Base-by-base conservation (phyloP, 2,888 invertebrate genomes). In the Reticulitermes lucifugus region DNA sequence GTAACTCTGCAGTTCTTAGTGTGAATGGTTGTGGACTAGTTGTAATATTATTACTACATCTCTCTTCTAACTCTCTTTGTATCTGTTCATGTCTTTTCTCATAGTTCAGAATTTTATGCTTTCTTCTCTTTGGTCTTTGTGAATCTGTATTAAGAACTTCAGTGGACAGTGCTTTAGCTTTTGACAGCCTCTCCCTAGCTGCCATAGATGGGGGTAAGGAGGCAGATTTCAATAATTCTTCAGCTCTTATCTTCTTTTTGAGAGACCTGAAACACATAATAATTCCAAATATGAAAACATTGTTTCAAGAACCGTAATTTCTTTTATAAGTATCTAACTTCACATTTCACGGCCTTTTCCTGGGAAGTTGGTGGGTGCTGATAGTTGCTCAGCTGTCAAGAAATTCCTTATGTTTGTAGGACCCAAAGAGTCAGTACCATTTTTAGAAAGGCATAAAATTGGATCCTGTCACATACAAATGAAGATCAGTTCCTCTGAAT, bases 121-220 rank as follows among this genome's bases (percentile, higher is more conserved):
- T 84, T 35, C 70, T 75, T 55, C 85, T 81, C 43, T 70, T 70
- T 43, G 35, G 25, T 25, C 55, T 73, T n/a, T 80, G 79, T 35
- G 75, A 75, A 43, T 41, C 60, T 55, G 22, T 35, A 22, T 84
- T 79, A 18, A 65, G 29, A 35, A 82, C 18, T 29, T 81, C 83
- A 1, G 83, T 51, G 6, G 86, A 79, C 71, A 75, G 70, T 59
- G 51, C 81, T 77, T 71, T 83, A n/a, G 65, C 65, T 81, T 84
- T 79, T 10, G 84, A 60, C 43, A 86, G 25, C 51, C 86, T 79
- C 88, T 95, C 95, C 51, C 95, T 91, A 83, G 93, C 92, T 0
- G 94, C 94, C 94, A 95, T 95, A 1, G 93, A 93, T 0, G 94
- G 94, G 0, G 95, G 95, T 85, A 94, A 91, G 60, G 93, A 94